Evolutionary conservation across 2,797 vertebrate genomes (phyloP).

Genomic region (Peromyscus eremicus): DNA sequence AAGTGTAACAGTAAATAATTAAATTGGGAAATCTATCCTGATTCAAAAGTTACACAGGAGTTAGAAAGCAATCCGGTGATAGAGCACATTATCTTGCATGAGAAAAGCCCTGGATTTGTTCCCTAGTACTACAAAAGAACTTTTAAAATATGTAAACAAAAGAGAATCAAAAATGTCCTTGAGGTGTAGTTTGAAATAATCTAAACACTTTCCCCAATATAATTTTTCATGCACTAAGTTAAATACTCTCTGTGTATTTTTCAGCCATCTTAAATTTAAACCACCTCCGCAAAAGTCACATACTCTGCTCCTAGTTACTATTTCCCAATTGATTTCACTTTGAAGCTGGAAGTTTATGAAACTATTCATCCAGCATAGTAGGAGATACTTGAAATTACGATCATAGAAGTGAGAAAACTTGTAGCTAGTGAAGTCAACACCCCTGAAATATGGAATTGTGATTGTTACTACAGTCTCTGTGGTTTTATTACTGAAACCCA

Average conservation of each 20-base stretch:
- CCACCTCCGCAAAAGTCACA: background rate
- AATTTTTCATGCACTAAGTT: slow-evolving; percentile 24
- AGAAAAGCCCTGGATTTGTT: background rate
- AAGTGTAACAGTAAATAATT: background rate
- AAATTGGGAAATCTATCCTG: background rate
- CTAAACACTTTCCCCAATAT: background rate
- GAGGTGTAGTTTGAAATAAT: background rate
- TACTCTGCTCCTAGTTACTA: background rate
- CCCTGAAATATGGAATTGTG: background rate
- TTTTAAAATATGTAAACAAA: background rate
- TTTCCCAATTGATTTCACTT: background rate
- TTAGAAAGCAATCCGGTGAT: background rate
- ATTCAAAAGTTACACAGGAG: background rate
- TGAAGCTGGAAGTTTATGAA: slow-evolving; percentile 23
- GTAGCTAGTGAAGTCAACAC: background rate
- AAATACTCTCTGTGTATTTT: background rate
- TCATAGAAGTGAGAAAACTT: background rate
- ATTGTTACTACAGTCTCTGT: background rate
- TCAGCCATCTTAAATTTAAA: background rate
- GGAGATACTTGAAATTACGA: background rate
- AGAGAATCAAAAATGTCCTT: background rate
- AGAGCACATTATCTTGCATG: background rate
- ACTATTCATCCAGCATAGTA: background rate
- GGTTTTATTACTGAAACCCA: background rate
- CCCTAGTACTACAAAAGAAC: background rate